Conservation (phyloP, 2,113 vertebrate species). For the Pavo muticus region DNA sequence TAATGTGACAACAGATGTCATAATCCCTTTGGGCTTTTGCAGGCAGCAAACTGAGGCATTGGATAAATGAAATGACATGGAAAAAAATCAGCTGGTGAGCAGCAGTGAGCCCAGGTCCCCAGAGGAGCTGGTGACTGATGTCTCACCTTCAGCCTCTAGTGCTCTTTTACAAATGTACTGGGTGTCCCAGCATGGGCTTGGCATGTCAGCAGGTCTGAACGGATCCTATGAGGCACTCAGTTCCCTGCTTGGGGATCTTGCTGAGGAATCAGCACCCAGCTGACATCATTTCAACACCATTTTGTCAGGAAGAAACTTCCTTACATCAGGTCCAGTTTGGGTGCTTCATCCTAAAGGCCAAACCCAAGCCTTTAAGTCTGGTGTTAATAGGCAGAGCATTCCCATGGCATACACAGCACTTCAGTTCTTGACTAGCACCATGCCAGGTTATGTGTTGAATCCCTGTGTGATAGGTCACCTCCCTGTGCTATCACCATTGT, state of each 20-base stretch:
- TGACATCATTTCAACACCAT: neutral
- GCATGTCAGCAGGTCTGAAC: neutral
- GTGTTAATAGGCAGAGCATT: neutral
- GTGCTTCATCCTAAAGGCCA: neutral
- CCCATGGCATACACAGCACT: neutral
- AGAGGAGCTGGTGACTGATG: slow-evolving; percentile 17
- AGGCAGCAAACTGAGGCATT: slow-evolving; percentile 61
- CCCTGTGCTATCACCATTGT: neutral
- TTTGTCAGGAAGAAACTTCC: neutral
- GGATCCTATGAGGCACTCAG: neutral
- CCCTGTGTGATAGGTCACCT: rapidly evolving
- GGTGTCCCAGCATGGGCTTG: neutral
- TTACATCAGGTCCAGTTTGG: neutral
- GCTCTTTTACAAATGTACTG: neutral
- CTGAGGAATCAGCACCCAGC: neutral
- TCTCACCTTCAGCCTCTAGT: slow-evolving; percentile 43
- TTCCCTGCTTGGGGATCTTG: neutral
- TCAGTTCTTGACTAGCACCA: neutral
- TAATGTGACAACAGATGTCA: slow-evolving; percentile 59
- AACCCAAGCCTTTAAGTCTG: neutral
- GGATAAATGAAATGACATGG: slow-evolving; percentile 49
- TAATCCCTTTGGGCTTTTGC: slow-evolving; percentile 60
- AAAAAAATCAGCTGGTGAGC: slow-evolving; percentile 38
- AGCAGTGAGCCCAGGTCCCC: slow-evolving; percentile 18
- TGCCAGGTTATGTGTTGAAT: neutral